Evolutionary conservation across 2,113 vertebrate species (phyloP).

Genomic region (Neopipo cinnamomea): DNA sequence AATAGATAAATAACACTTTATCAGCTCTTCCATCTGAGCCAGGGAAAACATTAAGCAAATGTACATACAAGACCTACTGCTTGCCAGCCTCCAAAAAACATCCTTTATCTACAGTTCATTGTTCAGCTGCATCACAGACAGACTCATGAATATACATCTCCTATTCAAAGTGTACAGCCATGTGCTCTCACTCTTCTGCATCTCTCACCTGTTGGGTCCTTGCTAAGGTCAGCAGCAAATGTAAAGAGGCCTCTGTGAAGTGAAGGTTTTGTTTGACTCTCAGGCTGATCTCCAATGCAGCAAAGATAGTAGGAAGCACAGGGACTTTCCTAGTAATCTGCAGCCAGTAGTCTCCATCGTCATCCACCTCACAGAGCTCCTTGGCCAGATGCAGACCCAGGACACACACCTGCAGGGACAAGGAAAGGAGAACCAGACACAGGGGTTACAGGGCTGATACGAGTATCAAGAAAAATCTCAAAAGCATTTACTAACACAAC

Average conservation of each 20-base stretch:
- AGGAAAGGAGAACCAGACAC: neutral
- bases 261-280: slow-evolving; percentile 92
- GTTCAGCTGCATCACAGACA: neutral
- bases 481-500: neutral
- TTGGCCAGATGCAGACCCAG: slow-evolving; percentile 92
- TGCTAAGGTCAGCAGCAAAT: slow-evolving; percentile 92
- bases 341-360: slow-evolving; percentile 90
- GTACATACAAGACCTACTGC: neutral
- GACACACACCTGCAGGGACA: slow-evolving; percentile 86
- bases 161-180: neutral
- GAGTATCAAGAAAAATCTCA: neutral
- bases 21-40: neutral
- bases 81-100: neutral
- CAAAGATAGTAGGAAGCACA: slow-evolving; percentile 86
- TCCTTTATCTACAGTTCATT: neutral
- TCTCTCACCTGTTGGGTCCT: slow-evolving; percentile 88
- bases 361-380: slow-evolving; percentile 91
- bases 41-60: neutral
- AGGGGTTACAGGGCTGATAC: neutral
- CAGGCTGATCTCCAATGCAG: slow-evolving; percentile 90
- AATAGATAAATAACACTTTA: neutral
- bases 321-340: slow-evolving; percentile 88
- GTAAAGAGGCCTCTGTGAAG: slow-evolving; percentile 90
- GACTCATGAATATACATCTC: neutral
- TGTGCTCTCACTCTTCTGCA: neutral